Conservation (phyloP, 2,888 invertebrate species). For the Andrena chrysosceles region DNA sequence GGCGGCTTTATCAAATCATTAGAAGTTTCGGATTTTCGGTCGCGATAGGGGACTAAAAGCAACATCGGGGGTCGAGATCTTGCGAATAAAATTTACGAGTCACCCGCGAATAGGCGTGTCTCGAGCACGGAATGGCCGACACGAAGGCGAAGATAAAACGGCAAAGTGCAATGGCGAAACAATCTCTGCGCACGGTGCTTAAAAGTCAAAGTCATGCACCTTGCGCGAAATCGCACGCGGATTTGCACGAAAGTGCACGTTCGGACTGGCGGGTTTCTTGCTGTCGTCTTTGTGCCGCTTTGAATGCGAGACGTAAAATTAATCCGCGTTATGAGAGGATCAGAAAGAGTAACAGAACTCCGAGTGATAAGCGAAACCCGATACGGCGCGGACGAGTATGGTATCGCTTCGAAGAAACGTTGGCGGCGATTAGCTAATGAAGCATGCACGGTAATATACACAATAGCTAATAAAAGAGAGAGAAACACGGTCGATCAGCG, state of each 20-base stretch:
- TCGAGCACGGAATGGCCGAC: slow-evolving; percentile 14
- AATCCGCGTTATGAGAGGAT: slow-evolving; percentile 29
- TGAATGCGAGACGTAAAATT: no score
- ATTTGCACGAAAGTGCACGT: slow-evolving; percentile 24
- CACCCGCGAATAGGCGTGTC: slow-evolving; percentile 53
- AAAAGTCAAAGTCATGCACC: slow-evolving; percentile 25
- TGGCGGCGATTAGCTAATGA: slow-evolving; percentile 69
- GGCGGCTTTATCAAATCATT: slow-evolving; percentile 21
- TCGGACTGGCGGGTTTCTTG: slow-evolving; percentile 1
- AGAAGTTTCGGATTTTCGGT: slow-evolving; percentile 11
- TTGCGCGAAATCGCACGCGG: slow-evolving; percentile 24
- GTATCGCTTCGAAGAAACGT: slow-evolving; percentile 69
- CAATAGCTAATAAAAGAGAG: slow-evolving; percentile 53
- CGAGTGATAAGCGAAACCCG: slow-evolving; percentile 53
- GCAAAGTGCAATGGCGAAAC: slow-evolving; percentile 17
- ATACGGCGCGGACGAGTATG: slow-evolving; percentile 62
- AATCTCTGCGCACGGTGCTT: slow-evolving; percentile 1
- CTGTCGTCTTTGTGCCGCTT: slow-evolving; percentile 23
- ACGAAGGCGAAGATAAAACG: slow-evolving; percentile 26
- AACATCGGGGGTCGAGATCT: slow-evolving; percentile 17
- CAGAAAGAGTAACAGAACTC: slow-evolving; percentile 34
- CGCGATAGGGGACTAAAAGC: slow-evolving; percentile 20
- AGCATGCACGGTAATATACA: slow-evolving; percentile 63
- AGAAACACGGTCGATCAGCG: slow-evolving; percentile 58
- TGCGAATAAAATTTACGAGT: slow-evolving; percentile 60